Evolutionary conservation across 2,797 vertebrate species (phyloP).

Genomic region (Paguma larvata): DNA sequence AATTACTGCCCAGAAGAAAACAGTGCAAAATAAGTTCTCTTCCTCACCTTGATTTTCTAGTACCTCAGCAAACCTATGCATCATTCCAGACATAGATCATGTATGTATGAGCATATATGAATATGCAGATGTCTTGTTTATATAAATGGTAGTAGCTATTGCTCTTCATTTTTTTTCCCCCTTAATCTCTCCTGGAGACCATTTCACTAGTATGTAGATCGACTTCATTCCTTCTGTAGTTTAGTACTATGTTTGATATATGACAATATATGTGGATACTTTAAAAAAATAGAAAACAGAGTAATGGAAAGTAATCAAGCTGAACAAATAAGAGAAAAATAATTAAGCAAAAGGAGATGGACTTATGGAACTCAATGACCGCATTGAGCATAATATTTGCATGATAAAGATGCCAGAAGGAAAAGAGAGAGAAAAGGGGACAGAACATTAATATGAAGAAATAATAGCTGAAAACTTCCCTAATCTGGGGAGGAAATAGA

Average conservation of each 20-base stretch:
- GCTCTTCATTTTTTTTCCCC: neutral
- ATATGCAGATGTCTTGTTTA: neutral
- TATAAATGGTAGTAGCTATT: neutral
- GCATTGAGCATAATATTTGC: neutral
- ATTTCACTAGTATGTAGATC: neutral
- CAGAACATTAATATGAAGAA: neutral
- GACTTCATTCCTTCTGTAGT: neutral
- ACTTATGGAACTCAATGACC: neutral
- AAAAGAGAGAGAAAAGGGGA: neutral
- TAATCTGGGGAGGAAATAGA: neutral
- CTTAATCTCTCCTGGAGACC: neutral
- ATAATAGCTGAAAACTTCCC: neutral
- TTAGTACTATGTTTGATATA: neutral
- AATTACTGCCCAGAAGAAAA: neutral
- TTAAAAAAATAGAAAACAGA: neutral
- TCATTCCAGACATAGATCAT: neutral
- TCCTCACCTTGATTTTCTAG: neutral
- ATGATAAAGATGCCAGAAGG: neutral
- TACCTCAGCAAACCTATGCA: neutral
- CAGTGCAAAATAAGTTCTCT: neutral
- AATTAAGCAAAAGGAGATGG: neutral
- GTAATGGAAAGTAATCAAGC: neutral
- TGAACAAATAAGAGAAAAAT: neutral
- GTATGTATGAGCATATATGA: neutral
- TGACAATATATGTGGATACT: neutral